A percentile compares a stretch with the other conserved stretches of the same genome.
Conservation (phyloP, 2,113 vertebrate genomes). For the Rallus limicola region DNA sequence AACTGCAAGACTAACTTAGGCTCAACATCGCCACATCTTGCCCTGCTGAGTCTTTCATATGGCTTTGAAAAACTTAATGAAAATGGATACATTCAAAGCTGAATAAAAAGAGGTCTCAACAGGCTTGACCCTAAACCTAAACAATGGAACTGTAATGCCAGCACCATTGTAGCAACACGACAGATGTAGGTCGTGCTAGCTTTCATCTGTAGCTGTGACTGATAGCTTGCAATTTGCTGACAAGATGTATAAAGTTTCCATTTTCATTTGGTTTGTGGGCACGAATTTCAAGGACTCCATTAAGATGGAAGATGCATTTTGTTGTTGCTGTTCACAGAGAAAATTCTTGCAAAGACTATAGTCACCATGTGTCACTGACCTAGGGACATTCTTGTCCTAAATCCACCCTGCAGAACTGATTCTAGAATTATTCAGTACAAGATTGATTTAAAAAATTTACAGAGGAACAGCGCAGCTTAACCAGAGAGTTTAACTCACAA, state of each 20-base stretch:
- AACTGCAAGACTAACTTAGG: conserved; percentile 9
- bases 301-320: background rate
- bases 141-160: conserved; percentile 48
- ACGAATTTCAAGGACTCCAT: background rate
- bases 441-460: background rate
- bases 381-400: background rate
- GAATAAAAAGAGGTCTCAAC: conserved; percentile 54
- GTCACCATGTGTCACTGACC: background rate
- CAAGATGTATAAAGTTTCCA: conserved; percentile 1
- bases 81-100: conserved; percentile 67
- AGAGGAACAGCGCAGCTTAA: background rate
- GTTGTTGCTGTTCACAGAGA: background rate
- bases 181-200: conserved; percentile 58
- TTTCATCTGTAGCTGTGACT: conserved; percentile 43
- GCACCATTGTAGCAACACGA: background rate
- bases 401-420: background rate
- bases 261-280: background rate
- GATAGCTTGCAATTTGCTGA: conserved; percentile 17
- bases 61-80: conserved; percentile 60
- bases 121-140: conserved; percentile 53
- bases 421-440: background rate
- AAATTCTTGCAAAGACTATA: background rate
- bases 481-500: background rate
- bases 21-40: background rate
- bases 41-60: conserved; percentile 50